Conservation (phyloP, 2,113 vertebrate genomes). For the Mormyrus iriodes region DNA sequence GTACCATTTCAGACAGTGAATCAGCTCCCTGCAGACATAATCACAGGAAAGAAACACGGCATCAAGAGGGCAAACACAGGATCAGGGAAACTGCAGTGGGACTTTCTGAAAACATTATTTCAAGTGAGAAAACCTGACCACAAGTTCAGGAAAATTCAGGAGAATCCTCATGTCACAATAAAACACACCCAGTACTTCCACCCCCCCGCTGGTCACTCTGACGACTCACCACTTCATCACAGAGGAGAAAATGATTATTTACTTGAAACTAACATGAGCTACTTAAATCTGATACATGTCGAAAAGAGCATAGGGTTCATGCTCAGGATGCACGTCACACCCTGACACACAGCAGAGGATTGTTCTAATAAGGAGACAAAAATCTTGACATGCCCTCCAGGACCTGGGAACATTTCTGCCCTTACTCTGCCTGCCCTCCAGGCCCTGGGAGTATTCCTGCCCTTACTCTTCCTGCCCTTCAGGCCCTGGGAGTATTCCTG, state of each 20-base stretch:
- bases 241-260: background rate
- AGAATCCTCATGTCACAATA: background rate
- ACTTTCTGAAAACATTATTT: background rate
- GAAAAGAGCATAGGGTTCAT: too few relatives aligned
- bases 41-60: constrained; percentile 19
- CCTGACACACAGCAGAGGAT: background rate
- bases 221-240: background rate
- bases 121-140: background rate
- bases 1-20: constrained; percentile 78
- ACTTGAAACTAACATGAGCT: background rate
- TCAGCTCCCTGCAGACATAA: constrained; percentile 60
- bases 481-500: too few relatives aligned
- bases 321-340: too few relatives aligned
- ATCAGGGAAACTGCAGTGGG: background rate
- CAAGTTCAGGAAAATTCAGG: background rate
- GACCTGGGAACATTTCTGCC: too few relatives aligned
- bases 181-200: background rate
- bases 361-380: background rate
- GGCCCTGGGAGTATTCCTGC: too few relatives aligned
- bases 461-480: too few relatives aligned
- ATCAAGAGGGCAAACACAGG: background rate
- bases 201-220: background rate
- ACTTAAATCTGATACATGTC: background rate
- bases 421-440: too few relatives aligned
- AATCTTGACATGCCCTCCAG: background rate